Base-by-base conservation (phyloP, 2,888 invertebrate species). In the Nezara viridula region DNA sequence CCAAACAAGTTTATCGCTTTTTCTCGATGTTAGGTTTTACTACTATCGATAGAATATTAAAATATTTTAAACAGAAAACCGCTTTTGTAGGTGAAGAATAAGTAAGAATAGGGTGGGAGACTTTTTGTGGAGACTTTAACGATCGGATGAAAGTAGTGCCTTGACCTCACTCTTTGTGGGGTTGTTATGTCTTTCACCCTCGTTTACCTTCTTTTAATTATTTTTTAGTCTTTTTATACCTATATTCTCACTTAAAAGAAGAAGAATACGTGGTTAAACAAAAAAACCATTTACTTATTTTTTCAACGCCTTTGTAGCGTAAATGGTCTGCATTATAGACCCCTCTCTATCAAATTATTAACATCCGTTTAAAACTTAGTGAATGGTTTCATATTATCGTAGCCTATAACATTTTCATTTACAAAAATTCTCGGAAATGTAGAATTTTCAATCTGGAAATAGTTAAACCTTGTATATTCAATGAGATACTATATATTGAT, bases 101-200 rank as follows among this genome's bases (percentile, higher is more conserved):
- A 2, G 7, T 37, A 37, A 19, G 32, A 73, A 9, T 7, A 9
- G 0, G 21, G 9, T 5, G 7, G 0, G 9, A 16, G 6, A 9
- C 19, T 40, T 81, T 81, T 81, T 81, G 44, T n/a, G 44, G 44
- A 81, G 81, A 47, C 44, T 44, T 81, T 44, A 81, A 81, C 81
- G n/a, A n/a, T 1, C 24, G 7, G n/a, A 47, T 37, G 81, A 44
- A 47, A 47, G 77, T 21, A 19, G 81, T 81, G 44, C 81, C 44
- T 81, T 44, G 81, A 81, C 81, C 81, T 47, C 81, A 47, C 37
- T n/a, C 44, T 81, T 40, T 40, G 19, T 19, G 4, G 73, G 37
- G n/a, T 37, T 16, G 37, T 7, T 77, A 44, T 12, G 21, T 77
- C 81, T 81, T 81, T 81, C 44, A 44, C 24, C 81, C 0, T 12